Evolutionary conservation across 2,797 vertebrate genomes (phyloP).

Genomic region (Florisuga fusca): DNA sequence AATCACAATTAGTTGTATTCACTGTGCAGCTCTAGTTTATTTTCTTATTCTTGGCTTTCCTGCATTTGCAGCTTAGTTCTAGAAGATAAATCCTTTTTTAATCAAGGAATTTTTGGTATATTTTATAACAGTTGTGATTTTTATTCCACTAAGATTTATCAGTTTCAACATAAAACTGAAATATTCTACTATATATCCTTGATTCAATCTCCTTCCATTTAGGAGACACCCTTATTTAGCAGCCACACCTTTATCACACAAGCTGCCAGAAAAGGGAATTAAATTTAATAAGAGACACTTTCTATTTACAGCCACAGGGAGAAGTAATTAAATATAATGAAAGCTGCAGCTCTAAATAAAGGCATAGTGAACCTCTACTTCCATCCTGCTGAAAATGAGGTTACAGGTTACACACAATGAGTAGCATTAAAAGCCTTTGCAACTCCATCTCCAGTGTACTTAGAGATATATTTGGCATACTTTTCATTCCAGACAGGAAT

Average conservation of each 20-base stretch:
- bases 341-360: constrained; percentile 62
- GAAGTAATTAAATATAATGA: constrained; percentile 70
- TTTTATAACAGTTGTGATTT: neutral
- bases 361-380: neutral
- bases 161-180: neutral
- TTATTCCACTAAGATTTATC: neutral
- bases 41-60: neutral
- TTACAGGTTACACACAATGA: constrained; percentile 3
- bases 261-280: constrained; percentile 31
- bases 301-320: constrained; percentile 52
- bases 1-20: neutral
- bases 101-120: neutral
- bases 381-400: constrained; percentile 31
- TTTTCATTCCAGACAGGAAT: constrained; percentile 4
- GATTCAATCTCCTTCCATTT: neutral
- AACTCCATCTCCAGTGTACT: neutral
- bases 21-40: neutral
- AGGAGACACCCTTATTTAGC: neutral
- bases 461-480: neutral
- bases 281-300: constrained; percentile 40
- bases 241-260: neutral
- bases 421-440: neutral
- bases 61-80: neutral
- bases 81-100: neutral
- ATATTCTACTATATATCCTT: neutral